Evolutionary conservation across 2,113 vertebrate genomes (phyloP), one percentile per base, ranked within the genome.

Genomic region (Romanogobio albipinnatus): DNA sequence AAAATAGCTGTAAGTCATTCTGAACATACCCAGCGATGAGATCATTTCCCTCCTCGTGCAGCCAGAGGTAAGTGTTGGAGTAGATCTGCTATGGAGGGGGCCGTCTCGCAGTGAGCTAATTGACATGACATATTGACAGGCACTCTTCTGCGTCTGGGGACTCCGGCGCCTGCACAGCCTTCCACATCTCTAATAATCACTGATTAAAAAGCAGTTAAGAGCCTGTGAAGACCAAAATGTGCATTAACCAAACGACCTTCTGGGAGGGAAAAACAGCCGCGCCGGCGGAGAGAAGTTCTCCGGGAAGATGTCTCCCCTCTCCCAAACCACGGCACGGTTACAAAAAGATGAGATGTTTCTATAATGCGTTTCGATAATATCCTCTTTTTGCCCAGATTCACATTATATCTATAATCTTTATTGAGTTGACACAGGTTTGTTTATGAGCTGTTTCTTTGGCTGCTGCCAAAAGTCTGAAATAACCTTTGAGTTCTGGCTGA

Each of bases 131-230:
- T 91, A 89, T 90, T 87, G 90, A 93, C 91, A 89, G 94, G 92
- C 96, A 95, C 94, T 95, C 91, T 94, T 91, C 91, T 36, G 59
- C 88, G 89, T 90, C 91, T 87, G 58, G 90, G 89, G 86, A 89
- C 93, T 86, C 88, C 49, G 92, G 92, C 91, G 92, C 88, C 93
- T 84, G 68, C 68, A 62, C 91, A 75, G 91, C 87, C 88, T 94
- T 95, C 93, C 94, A 86, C 87, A 95, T 95, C 90, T 70, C 94
- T 95, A 92, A 95, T 97, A 96, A 97, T 94, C 92, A 86, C 95
- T 96, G 95, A 97, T 98, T 97, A 97, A 97, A 96, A 97, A 94
- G 94, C 90, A 95, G 95, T 97, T 97, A 96, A 94, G 93, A 95
- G 94, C 94, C 96, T 93, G 95, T 94, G 95, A 95, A 95, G 96